These are phyloP conservation scores for Digitonthophagus gazella DNA, from an alignment of 2,888 invertebrate species.

Conservation along the genomic window DNA sequence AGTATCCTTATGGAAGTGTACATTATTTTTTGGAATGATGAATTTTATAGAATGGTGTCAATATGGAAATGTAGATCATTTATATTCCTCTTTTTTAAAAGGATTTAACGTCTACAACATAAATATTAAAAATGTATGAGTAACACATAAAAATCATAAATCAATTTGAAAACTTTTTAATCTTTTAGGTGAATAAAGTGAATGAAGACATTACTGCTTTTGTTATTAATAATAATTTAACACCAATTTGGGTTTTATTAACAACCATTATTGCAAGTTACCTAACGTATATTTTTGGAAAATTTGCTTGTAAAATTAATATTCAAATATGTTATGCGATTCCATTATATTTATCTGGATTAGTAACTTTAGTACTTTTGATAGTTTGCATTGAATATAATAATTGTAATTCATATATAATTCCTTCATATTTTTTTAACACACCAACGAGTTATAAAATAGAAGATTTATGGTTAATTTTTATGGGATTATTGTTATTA, in stretches of 20 bases:
- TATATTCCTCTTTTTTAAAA: conserved; percentile 53
- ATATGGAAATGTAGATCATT: conserved; percentile 50
- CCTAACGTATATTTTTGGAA: conserved; percentile 65
- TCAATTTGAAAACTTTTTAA: neutral
- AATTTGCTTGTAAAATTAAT: conserved; percentile 84
- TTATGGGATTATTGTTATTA: conserved; percentile 80
- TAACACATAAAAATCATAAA: neutral
- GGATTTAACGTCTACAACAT: conserved; percentile 59
- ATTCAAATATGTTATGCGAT: conserved; percentile 89
- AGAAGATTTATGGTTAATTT: conserved; percentile 63
- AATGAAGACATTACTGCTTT: conserved; percentile 50
- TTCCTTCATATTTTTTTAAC: conserved; percentile 86
- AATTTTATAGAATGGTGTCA: conserved; percentile 54
- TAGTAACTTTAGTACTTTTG: conserved; percentile 68
- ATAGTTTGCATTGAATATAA: conserved; percentile 65
- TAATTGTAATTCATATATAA: conserved; percentile 71
- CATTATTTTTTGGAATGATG: conserved; percentile 64
- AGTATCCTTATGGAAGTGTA: conserved; percentile 74
- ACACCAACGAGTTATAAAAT: conserved; percentile 55
- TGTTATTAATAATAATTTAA: conserved; percentile 29
- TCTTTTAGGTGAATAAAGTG: conserved; percentile 42
- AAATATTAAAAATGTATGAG: conserved; percentile 46
- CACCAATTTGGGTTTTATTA: conserved; percentile 61
- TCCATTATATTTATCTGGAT: conserved; percentile 75
- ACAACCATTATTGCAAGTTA: conserved; percentile 68